These are phyloP conservation scores for Platalea minor DNA, from an alignment of 2,797 vertebrate species.

Conservation along the genomic window DNA sequence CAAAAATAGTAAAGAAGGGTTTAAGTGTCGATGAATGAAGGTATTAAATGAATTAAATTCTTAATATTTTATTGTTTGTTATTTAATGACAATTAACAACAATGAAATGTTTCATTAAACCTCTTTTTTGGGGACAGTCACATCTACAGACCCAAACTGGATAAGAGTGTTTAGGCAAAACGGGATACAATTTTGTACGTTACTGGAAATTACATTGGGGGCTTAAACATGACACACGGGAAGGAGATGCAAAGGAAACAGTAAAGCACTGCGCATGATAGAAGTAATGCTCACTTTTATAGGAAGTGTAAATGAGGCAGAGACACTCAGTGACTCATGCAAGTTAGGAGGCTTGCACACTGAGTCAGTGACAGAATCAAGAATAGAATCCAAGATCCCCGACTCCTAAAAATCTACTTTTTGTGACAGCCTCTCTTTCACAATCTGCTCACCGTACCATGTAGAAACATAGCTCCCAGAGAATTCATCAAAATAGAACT, in stretches of 20 bases:
- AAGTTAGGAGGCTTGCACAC: neutral
- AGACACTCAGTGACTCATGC: constrained; percentile 1
- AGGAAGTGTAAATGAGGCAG: constrained; percentile 26
- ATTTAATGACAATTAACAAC: neutral
- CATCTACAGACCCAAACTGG: neutral
- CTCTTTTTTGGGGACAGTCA: neutral
- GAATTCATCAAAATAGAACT: neutral
- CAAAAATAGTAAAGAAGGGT: neutral
- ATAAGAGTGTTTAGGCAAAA: neutral
- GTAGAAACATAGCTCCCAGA: neutral
- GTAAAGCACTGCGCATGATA: neutral
- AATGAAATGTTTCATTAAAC: neutral
- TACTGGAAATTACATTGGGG: neutral
- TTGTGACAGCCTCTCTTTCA: constrained; percentile 2
- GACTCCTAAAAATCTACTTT: neutral
- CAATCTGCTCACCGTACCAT: neutral
- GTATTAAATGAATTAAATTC: neutral
- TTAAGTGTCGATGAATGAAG: neutral
- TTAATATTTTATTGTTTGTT: neutral
- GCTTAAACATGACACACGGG: neutral
- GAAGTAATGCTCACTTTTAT: neutral
- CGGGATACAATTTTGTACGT: neutral
- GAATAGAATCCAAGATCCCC: constrained; percentile 25
- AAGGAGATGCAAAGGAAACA: neutral
- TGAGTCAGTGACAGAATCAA: constrained; percentile 1